Evolutionary conservation across 1,140 invertebrate genomes (phyloP).

Genomic region (Drosophila malerkotliana): DNA sequence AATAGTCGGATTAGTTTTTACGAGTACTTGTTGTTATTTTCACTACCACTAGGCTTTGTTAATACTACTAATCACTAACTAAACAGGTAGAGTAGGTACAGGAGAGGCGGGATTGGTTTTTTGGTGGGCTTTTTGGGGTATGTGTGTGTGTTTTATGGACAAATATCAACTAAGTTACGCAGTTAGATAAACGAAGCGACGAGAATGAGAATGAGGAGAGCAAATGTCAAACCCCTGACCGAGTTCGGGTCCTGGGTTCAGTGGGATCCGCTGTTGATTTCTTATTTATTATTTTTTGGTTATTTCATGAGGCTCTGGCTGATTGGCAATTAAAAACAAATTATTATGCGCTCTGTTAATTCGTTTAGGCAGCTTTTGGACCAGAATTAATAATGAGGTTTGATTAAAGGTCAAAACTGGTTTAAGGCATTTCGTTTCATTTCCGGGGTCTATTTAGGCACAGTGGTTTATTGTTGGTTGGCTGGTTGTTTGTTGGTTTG

Average conservation of each 20-base stretch:
- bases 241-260: conserved; percentile 21
- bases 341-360: conserved; percentile 56
- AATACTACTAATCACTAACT: conserved; percentile 27
- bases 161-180: conserved; percentile 43
- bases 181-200: conserved; percentile 66
- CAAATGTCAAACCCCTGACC: conserved; percentile 40
- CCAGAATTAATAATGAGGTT: conserved; percentile 65
- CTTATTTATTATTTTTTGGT: conserved; percentile 54
- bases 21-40: conserved; percentile 9
- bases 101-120: not conserved
- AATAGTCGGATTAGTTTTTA: not conserved
- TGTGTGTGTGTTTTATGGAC: conserved; percentile 31
- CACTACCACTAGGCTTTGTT: conserved; percentile 16
- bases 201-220: conserved; percentile 57
- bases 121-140: conserved; percentile 12
- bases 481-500: conserved; percentile 57
- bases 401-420: conserved; percentile 22
- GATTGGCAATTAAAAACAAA: conserved; percentile 46
- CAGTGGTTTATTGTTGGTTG: conserved; percentile 60
- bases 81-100: conserved; percentile 14
- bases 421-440: conserved; percentile 47
- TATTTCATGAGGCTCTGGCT: conserved; percentile 68
- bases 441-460: conserved; percentile 65
- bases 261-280: conserved; percentile 40
- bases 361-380: conserved; percentile 60